Percentiles rank a stretch among this genome's conserved stretches.
Conservation (phyloP, 2,888 invertebrate genomes). For the Dryomyza anilis region DNA sequence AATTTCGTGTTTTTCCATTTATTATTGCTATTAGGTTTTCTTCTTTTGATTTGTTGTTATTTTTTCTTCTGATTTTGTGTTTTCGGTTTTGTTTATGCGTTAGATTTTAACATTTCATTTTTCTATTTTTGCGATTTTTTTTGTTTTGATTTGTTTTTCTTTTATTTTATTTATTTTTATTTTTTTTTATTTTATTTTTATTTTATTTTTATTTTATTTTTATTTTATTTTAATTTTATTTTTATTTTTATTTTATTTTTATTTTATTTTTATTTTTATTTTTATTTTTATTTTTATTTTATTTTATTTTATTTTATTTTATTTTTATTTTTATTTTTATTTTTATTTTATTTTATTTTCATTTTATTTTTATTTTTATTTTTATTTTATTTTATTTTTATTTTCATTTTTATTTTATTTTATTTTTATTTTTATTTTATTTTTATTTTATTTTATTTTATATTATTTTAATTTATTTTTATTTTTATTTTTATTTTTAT, state of each 20-base stretch:
- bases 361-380: not conserved
- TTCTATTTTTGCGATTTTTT: not conserved
- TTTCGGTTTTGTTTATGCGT: not conserved
- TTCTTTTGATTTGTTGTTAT: too few species aligned
- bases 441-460: not conserved
- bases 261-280: not conserved
- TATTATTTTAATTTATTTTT: not conserved
- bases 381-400: too few species aligned
- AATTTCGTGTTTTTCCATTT: too few species aligned
- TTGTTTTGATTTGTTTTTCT: not conserved
- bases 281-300: not conserved
- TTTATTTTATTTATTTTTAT: not conserved
- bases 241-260: not conserved
- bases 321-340: not conserved
- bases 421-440: not conserved
- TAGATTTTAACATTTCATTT: too few species aligned
- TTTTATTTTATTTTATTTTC: not conserved
- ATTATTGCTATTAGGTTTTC: too few species aligned
- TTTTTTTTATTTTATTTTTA: not conserved
- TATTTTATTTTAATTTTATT: not conserved
- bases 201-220: not conserved
- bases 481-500: not conserved
- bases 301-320: not conserved
- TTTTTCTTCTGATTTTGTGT: not conserved
- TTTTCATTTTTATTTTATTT: too few species aligned